phyloP scores from a whole-genome alignment of 2,113 vertebrate genomes.

The Pollachius pollachius region DNA sequence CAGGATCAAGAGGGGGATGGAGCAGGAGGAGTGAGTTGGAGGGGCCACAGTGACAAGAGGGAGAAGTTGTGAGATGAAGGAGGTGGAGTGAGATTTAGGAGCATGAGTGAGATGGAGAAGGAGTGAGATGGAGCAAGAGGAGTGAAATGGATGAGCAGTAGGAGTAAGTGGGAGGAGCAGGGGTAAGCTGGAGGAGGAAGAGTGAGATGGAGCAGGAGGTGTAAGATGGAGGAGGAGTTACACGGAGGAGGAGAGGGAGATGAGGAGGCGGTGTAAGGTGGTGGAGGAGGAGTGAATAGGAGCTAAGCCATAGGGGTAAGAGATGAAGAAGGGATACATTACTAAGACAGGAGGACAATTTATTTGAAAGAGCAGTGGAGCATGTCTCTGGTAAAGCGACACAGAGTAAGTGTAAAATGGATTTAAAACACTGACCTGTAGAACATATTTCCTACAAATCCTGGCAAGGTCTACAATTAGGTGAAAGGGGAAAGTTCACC shows the following conservation, averaged over 20 bases:
- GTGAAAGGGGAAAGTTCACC: slow-evolving; percentile 31
- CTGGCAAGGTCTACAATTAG: slow-evolving; percentile 18
- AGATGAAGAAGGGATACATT: too few species aligned
- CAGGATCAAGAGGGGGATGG: not conserved
- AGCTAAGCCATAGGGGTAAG: too few species aligned
- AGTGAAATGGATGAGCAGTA: too few species aligned
- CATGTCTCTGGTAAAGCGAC: slow-evolving; percentile 5
- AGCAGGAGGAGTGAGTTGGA: not conserved
- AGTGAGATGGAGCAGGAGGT: not conserved
- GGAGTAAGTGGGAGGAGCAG: not conserved
- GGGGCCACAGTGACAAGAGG: too few species aligned
- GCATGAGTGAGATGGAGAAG: too few species aligned
- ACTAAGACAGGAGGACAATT: too few species aligned
- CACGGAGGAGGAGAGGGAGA: not conserved
- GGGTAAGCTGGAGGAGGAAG: not conserved
- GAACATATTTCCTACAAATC: slow-evolving; percentile 1
- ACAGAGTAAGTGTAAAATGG: slow-evolving; percentile 27
- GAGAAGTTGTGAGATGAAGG: not conserved
- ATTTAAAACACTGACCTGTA: slow-evolving; percentile 36
- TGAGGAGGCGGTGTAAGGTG: not conserved
- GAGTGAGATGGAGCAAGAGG: not conserved
- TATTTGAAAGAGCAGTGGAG: not conserved
- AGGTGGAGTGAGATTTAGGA: too few species aligned
- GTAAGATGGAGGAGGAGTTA: too few species aligned
- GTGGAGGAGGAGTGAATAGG: not conserved